Conservation (phyloP, 2,797 vertebrate genomes). For the Sus cebifrons region DNA sequence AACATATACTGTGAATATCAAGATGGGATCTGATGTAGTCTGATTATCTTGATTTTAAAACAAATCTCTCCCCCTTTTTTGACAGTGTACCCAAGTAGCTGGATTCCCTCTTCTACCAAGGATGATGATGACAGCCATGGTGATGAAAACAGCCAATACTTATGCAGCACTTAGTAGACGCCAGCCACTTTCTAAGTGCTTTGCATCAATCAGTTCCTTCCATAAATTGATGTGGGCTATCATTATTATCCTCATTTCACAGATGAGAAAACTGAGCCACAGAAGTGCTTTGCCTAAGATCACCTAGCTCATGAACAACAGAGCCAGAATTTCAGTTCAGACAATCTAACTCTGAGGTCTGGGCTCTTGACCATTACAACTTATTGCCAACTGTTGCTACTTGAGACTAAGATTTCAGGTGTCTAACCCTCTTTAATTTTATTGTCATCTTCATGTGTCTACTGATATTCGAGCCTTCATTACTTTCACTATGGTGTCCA, state of each 20-base stretch:
- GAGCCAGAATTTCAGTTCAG: background rate
- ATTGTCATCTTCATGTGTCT: background rate
- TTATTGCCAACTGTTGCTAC: background rate
- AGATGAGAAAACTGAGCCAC: constrained; percentile 31
- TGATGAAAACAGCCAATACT: background rate
- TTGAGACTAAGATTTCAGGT: background rate
- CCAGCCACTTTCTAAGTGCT: background rate
- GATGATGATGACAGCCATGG: background rate
- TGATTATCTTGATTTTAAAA: background rate
- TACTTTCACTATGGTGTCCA: background rate
- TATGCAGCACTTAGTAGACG: background rate
- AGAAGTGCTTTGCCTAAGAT: background rate
- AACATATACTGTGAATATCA: background rate
- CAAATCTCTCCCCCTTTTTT: background rate
- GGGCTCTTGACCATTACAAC: background rate
- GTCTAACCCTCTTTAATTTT: background rate
- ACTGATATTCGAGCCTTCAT: background rate
- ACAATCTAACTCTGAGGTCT: background rate
- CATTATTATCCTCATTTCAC: background rate
- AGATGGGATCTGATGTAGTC: background rate
- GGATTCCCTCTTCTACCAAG: background rate
- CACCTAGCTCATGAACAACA: background rate
- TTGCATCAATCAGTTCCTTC: background rate
- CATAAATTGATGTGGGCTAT: background rate
- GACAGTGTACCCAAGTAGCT: background rate